Conservation (phyloP, 2,888 invertebrate genomes). For the Diadromus collaris region DNA sequence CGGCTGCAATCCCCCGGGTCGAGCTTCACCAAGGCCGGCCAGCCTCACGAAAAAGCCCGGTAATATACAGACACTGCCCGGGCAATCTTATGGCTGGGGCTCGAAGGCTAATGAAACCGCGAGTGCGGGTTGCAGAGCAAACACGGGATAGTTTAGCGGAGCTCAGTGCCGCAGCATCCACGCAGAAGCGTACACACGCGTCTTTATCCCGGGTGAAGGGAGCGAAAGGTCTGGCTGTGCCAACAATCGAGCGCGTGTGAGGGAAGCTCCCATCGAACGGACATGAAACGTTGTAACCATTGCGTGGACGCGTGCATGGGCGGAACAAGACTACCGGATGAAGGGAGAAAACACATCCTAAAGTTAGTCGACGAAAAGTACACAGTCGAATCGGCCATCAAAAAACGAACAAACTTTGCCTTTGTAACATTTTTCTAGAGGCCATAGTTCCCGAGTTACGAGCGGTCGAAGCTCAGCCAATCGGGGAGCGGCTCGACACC, state of each 20-base stretch:
- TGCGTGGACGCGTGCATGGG: constrained; percentile 28
- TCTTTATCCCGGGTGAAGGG: constrained; percentile 8
- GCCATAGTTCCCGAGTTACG: not conserved
- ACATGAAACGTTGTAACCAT: constrained; percentile 26
- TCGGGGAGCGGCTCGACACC: not conserved
- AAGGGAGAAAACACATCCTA: not conserved
- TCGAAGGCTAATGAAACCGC: constrained; percentile 55
- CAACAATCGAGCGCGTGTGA: constrained; percentile 36
- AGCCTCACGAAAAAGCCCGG: constrained; percentile 43
- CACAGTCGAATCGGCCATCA: not conserved
- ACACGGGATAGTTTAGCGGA: constrained; percentile 47
- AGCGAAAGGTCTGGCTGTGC: constrained; percentile 42
- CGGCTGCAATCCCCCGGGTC: not conserved
- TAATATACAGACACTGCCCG: not conserved
- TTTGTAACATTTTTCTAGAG: not conserved
- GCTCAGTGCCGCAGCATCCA: constrained; percentile 23
- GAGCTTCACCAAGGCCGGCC: constrained; percentile 16
- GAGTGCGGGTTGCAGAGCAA: constrained; percentile 45
- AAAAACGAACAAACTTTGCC: not conserved
- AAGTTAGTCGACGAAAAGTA: not conserved
- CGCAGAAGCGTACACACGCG: constrained; percentile 20
- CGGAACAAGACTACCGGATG: not conserved
- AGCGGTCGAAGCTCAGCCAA: not conserved
- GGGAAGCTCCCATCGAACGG: constrained; percentile 18
- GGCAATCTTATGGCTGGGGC: constrained; percentile 24